Conservation (phyloP, 2,888 invertebrate genomes). For the Timandra comae region DNA sequence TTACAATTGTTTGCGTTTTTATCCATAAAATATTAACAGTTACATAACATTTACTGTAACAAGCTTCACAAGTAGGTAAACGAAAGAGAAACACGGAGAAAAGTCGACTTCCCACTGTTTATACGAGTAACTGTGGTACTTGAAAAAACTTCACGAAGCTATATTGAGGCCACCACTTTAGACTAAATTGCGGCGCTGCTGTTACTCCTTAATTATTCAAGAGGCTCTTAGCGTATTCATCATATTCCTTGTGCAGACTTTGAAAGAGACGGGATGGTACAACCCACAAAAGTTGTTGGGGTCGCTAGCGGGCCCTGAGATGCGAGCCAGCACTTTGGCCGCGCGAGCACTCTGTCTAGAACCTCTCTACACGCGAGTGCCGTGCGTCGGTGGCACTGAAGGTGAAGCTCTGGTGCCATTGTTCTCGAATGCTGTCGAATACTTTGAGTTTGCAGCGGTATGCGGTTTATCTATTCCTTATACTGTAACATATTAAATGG, state of each 20-base stretch:
- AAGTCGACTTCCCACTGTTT: too few species aligned
- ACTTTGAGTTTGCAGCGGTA: conserved; percentile 62
- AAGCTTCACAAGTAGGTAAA: too few species aligned
- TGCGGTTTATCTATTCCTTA: too few species aligned
- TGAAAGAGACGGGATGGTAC: conserved; percentile 65
- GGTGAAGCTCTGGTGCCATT: conserved; percentile 58
- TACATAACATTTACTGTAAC: too few species aligned
- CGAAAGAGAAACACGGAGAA: too few species aligned
- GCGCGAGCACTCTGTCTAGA: conserved; percentile 58
- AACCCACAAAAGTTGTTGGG: conserved; percentile 56
- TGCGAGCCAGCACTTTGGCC: conserved; percentile 64
- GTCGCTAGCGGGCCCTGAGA: conserved; percentile 62
- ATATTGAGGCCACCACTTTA: background rate
- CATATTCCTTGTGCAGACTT: conserved; percentile 38
- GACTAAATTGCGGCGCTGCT: background rate
- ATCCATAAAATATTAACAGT: too few species aligned
- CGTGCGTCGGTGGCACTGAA: conserved; percentile 64
- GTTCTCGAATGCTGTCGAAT: conserved; percentile 62
- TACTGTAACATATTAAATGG: too few species aligned
- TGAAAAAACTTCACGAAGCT: background rate
- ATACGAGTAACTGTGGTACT: too few species aligned
- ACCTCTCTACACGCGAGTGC: conserved; percentile 57
- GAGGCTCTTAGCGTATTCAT: conserved; percentile 10
- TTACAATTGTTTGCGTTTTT: too few species aligned
- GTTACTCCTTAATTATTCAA: conserved; percentile 18